Conservation (phyloP, 2,888 invertebrate species). For the Desoria tigrina region DNA sequence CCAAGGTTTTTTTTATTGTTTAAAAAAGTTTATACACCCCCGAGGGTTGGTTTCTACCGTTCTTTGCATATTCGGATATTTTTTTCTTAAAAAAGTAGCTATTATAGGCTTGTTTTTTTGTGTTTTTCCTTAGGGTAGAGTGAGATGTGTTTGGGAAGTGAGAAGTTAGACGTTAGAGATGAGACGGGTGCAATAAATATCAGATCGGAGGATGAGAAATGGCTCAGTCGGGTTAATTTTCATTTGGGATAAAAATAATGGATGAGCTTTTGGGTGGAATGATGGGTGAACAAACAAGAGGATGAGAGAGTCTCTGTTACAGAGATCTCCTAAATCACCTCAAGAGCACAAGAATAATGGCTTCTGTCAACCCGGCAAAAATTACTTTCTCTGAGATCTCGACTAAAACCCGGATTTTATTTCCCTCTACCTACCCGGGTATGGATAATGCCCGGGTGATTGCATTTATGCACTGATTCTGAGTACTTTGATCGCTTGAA, state of each 20-base stretch:
- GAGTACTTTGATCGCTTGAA: too few relatives aligned
- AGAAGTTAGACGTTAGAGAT: constrained; percentile 11
- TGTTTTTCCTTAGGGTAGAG: too few relatives aligned
- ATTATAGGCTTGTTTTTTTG: too few relatives aligned
- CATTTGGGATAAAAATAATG: constrained; percentile 47
- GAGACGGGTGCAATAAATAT: constrained; percentile 42
- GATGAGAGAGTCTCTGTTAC: neutral
- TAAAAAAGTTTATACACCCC: constrained; percentile 1
- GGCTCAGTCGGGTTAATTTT: constrained; percentile 38
- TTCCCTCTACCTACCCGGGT: too few relatives aligned
- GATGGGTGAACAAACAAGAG: constrained; percentile 47
- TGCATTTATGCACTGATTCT: too few relatives aligned
- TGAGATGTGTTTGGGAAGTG: too few relatives aligned
- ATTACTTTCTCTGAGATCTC: constrained; percentile 35
- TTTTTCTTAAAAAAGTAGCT: too few relatives aligned
- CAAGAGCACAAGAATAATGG: constrained; percentile 47
- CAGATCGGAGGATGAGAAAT: constrained; percentile 40
- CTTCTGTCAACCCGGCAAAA: constrained; percentile 45
- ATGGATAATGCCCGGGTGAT: too few relatives aligned
- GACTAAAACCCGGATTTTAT: too few relatives aligned
- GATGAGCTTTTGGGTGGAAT: constrained; percentile 34
- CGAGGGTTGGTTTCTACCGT: too few relatives aligned
- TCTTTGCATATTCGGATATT: too few relatives aligned
- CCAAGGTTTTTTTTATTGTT: too few relatives aligned
- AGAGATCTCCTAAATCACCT: constrained; percentile 4